phyloP scores from a whole-genome alignment of 2,113 vertebrate genomes.

The Saiga tatarica region DNA sequence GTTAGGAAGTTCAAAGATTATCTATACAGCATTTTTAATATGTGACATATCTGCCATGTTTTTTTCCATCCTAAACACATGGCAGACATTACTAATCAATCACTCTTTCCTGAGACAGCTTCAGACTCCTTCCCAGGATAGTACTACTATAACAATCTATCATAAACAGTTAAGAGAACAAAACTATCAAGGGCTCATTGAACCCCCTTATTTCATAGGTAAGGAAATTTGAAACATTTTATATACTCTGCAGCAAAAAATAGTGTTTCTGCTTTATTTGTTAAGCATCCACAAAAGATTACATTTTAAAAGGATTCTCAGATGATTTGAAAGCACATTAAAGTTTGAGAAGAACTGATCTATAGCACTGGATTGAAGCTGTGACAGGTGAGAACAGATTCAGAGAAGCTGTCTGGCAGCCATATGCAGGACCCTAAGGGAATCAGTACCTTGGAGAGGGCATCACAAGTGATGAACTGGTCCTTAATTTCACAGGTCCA shows the following conservation, averaged over 20 bases:
- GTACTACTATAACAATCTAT: background rate
- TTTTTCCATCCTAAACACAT: background rate
- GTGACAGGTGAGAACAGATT: background rate
- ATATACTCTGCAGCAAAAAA: background rate
- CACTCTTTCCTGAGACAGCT: background rate
- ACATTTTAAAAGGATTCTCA: background rate
- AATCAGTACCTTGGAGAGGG: conserved; percentile 58
- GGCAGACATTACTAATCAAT: conserved; percentile 32
- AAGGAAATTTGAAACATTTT: background rate
- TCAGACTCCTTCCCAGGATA: background rate
- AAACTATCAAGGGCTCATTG: background rate
- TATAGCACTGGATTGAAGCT: background rate
- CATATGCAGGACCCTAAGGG: background rate
- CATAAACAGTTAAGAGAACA: background rate
- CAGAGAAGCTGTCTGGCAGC: background rate
- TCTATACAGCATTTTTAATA: conserved; percentile 9
- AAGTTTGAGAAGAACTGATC: background rate
- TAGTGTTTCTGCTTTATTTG: background rate
- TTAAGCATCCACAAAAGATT: background rate
- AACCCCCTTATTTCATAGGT: background rate
- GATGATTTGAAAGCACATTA: background rate
- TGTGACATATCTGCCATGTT: background rate
- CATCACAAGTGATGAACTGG: background rate
- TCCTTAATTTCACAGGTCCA: background rate
- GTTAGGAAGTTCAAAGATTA: background rate